These are phyloP conservation scores for Camponotus floridanus DNA, from an alignment of 1,140 invertebrate genomes.

Conservation along the genomic window DNA sequence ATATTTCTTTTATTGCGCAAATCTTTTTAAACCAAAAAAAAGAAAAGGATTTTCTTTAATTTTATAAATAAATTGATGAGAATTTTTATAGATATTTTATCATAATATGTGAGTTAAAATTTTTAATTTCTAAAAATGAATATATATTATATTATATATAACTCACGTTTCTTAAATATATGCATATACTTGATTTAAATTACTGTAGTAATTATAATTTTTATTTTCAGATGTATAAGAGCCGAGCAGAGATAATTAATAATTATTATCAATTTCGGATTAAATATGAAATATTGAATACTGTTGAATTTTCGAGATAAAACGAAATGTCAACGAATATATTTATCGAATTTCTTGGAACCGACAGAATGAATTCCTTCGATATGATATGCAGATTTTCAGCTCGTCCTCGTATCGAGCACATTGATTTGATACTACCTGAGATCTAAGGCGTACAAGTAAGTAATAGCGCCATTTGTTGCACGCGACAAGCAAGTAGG, in stretches of 20 bases:
- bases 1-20: constrained; percentile 3
- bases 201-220: too few species aligned
- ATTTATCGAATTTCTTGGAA: background rate
- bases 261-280: background rate
- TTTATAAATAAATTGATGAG: too few species aligned
- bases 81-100: too few species aligned
- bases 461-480: constrained; percentile 40
- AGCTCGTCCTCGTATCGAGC: background rate
- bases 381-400: background rate
- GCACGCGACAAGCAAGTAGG: constrained; percentile 7
- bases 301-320: background rate
- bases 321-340: background rate
- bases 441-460: background rate
- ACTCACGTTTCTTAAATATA: too few species aligned
- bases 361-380: background rate
- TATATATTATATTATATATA: too few species aligned
- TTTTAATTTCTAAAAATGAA: background rate
- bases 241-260: too few species aligned
- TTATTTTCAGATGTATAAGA: too few species aligned
- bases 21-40: background rate
- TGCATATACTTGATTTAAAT: too few species aligned
- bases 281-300: background rate
- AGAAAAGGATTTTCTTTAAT: too few species aligned
- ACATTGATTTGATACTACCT: background rate
- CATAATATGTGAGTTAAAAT: background rate